These are phyloP conservation scores for Andrena marginata DNA, from an alignment of 2,888 invertebrate species.

Conservation along the genomic window DNA sequence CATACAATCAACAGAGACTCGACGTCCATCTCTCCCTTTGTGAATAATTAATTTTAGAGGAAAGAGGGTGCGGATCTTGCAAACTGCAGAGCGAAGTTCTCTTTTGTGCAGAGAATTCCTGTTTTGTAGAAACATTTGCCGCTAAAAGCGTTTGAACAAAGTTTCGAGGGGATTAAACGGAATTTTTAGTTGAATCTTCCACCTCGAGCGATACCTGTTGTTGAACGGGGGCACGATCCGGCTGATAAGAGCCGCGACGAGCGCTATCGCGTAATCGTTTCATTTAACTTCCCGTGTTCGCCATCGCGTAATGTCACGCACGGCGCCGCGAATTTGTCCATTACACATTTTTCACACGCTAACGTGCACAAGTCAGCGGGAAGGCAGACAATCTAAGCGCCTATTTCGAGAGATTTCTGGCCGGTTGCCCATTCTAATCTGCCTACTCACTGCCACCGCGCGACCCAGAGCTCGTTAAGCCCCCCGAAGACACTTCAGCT, in stretches of 20 bases:
- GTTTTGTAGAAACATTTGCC: neutral
- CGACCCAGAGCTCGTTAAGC: conserved; percentile 71
- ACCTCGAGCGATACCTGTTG: neutral
- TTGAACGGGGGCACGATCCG: neutral
- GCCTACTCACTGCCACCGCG: conserved; percentile 72
- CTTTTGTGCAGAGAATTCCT: neutral
- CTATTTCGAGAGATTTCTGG: conserved; percentile 77
- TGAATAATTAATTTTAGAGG: neutral
- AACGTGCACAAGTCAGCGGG: conserved; percentile 52
- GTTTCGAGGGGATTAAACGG: neutral
- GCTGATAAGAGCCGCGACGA: neutral
- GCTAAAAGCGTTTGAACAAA: neutral
- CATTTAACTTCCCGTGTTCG: neutral
- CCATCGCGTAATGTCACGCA: conserved; percentile 32
- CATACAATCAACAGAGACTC: neutral
- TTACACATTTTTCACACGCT: conserved; percentile 54
- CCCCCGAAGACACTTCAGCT: conserved; percentile 37
- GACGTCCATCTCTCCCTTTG: neutral
- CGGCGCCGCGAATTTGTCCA: conserved; percentile 25
- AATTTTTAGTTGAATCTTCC: neutral
- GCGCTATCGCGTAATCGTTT: neutral
- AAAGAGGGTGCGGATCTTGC: neutral
- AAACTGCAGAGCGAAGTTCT: neutral
- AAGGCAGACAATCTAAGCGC: conserved; percentile 64
- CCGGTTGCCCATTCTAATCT: conserved; percentile 69